These are phyloP conservation scores for Euwallacea similis DNA, from an alignment of 1,140 invertebrate species.

Conservation along the genomic window DNA sequence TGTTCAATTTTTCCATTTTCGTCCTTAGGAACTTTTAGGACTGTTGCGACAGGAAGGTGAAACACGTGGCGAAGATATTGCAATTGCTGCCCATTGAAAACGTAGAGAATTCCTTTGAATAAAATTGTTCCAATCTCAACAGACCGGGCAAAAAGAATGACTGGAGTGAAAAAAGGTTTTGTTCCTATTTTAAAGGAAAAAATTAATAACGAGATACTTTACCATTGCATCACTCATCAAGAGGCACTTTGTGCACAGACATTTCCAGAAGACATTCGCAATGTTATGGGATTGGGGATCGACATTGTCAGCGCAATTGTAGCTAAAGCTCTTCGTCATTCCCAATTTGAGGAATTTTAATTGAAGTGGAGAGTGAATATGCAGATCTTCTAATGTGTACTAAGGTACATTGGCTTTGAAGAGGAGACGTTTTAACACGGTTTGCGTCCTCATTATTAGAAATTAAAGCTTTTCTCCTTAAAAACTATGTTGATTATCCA, in stretches of 20 bases:
- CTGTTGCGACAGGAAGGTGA: constrained; percentile 43
- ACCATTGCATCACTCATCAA: no score
- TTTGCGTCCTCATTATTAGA: no score
- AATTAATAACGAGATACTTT: constrained; percentile 48
- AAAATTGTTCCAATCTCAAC: constrained; percentile 49
- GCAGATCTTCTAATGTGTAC: constrained; percentile 45
- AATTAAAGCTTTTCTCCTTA: not conserved
- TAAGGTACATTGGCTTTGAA: constrained; percentile 44
- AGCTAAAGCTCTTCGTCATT: constrained; percentile 44
- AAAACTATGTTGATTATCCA: constrained; percentile 38
- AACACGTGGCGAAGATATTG: constrained; percentile 47
- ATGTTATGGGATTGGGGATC: no score
- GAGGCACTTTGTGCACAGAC: constrained; percentile 48
- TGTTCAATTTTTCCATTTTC: constrained; percentile 35
- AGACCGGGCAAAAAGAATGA: constrained; percentile 40
- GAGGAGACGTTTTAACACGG: constrained; percentile 43
- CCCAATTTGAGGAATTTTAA: constrained; percentile 11
- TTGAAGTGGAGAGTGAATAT: constrained; percentile 47
- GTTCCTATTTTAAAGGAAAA: constrained; percentile 44
- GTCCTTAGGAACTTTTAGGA: constrained; percentile 45
- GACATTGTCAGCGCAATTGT: no score
- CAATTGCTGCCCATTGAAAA: constrained; percentile 44
- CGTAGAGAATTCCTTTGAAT: constrained; percentile 44
- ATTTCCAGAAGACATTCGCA: constrained; percentile 42
- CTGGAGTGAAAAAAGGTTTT: constrained; percentile 33